Evolutionary conservation across 2,797 vertebrate genomes (phyloP).

Genomic region (Pangasius larnaudii): DNA sequence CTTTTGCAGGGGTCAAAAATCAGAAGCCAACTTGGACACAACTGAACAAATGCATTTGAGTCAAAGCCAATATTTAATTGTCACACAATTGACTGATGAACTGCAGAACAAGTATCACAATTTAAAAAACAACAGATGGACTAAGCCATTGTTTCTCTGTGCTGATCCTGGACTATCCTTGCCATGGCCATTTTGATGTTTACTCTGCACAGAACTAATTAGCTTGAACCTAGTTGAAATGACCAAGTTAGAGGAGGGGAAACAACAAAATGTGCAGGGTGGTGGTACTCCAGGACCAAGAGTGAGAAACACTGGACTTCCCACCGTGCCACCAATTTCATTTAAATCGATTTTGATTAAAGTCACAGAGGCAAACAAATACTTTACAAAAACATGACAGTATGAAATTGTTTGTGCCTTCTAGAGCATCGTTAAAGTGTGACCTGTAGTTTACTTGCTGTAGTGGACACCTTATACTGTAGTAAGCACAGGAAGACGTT

Average conservation of each 20-base stretch:
- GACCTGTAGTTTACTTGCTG: conserved; percentile 63
- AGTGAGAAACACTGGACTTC: neutral
- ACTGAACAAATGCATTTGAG: neutral
- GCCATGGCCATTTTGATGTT: neutral
- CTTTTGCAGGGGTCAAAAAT: neutral
- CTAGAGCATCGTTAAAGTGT: conserved; percentile 50
- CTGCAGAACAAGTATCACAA: neutral
- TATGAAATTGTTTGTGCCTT: neutral
- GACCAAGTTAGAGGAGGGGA: neutral
- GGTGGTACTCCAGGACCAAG: neutral
- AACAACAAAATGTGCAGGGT: neutral
- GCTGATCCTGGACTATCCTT: neutral
- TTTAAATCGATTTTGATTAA: neutral
- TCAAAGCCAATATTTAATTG: neutral
- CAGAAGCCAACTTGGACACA: neutral
- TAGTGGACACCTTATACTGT: conserved; percentile 64
- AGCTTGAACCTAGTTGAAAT: neutral
- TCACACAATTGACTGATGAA: neutral
- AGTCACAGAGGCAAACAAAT: conserved; percentile 1
- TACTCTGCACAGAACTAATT: neutral
- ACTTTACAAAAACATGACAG: neutral
- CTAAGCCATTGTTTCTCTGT: neutral
- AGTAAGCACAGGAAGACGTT: conserved; percentile 66
- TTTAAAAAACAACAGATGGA: neutral
- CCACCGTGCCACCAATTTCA: neutral